A percentile compares a stretch with the other conserved stretches of the same genome.
These are phyloP conservation scores for Drosophila mojavensis DNA, from an alignment of 1,140 invertebrate genomes.

Conservation along the genomic window DNA sequence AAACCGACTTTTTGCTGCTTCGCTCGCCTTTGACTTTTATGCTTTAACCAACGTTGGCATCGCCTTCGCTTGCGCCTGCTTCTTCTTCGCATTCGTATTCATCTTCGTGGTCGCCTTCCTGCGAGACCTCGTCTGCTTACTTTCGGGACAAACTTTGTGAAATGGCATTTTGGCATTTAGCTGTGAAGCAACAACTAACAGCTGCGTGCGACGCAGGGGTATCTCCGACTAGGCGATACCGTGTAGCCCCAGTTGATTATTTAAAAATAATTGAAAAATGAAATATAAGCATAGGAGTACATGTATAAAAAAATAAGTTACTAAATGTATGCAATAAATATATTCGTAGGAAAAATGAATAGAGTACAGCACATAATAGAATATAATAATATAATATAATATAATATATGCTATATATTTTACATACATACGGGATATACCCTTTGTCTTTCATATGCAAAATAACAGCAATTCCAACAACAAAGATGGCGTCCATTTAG, in stretches of 20 bases:
- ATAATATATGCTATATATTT: too few species aligned
- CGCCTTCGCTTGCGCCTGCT: slow-evolving; percentile 1
- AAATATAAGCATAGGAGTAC: too few species aligned
- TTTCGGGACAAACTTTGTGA: slow-evolving; percentile 64
- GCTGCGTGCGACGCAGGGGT: too few species aligned
- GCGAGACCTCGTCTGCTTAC: slow-evolving; percentile 31
- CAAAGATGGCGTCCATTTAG: slow-evolving; percentile 41
- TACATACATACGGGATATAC: not conserved
- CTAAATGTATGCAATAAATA: too few species aligned
- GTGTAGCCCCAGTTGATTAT: not conserved
- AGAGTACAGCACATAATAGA: too few species aligned
- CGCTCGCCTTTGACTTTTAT: slow-evolving; percentile 49
- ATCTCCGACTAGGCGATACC: not conserved
- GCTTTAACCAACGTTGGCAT: slow-evolving; percentile 18
- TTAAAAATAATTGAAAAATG: too few species aligned
- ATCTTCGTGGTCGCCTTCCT: not conserved
- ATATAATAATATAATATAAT: too few species aligned
- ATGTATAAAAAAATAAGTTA: too few species aligned
- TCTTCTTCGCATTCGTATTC: not conserved
- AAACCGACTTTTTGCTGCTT: slow-evolving; percentile 38
- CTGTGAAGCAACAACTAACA: slow-evolving; percentile 36
- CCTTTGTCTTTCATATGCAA: not conserved
- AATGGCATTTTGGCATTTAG: slow-evolving; percentile 77
- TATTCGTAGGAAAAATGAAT: too few species aligned
- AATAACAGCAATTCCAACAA: slow-evolving; percentile 5